Percentiles rank a stretch among this genome's conserved stretches.
phyloP scores from a whole-genome alignment of 2,888 invertebrate species.

The Synanthedon vespiformis region DNA sequence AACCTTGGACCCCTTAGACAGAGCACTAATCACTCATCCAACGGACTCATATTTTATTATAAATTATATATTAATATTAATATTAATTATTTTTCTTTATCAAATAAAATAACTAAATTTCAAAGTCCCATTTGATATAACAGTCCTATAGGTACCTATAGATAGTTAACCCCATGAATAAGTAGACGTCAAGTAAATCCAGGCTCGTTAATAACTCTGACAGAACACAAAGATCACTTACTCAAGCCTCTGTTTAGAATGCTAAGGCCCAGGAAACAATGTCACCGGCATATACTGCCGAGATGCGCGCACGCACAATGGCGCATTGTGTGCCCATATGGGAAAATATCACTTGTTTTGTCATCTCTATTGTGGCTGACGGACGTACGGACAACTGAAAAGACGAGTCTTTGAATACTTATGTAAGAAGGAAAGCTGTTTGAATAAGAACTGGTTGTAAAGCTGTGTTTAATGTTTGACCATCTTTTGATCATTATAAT shows the following conservation, averaged over 20 bases:
- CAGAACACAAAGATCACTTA: not conserved
- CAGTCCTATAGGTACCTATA: no score
- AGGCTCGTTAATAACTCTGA: not conserved
- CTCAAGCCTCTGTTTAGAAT: conserved; percentile 8
- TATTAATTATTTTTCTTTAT: no score
- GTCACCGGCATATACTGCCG: conserved; percentile 27
- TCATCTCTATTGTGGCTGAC: conserved; percentile 58
- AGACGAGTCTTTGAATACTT: conserved; percentile 58
- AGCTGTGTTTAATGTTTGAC: not conserved
- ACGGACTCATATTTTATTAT: no score
- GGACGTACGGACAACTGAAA: conserved; percentile 66
- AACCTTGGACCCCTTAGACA: no score
- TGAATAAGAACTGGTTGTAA: conserved; percentile 21
- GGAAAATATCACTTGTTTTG: conserved; percentile 66
- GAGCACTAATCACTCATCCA: no score
- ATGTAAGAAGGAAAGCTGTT: conserved; percentile 37
- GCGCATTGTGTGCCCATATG: conserved; percentile 59
- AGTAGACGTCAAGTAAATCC: not conserved
- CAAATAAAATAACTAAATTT: no score
- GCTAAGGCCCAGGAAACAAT: conserved; percentile 12
- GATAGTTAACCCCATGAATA: no score
- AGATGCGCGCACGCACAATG: conserved; percentile 40
- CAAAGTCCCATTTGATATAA: no score
- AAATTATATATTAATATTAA: no score
- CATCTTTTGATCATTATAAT: not conserved